These are phyloP conservation scores for Drosophila mulleri DNA, from an alignment of 2,888 invertebrate genomes.

Conservation along the genomic window DNA sequence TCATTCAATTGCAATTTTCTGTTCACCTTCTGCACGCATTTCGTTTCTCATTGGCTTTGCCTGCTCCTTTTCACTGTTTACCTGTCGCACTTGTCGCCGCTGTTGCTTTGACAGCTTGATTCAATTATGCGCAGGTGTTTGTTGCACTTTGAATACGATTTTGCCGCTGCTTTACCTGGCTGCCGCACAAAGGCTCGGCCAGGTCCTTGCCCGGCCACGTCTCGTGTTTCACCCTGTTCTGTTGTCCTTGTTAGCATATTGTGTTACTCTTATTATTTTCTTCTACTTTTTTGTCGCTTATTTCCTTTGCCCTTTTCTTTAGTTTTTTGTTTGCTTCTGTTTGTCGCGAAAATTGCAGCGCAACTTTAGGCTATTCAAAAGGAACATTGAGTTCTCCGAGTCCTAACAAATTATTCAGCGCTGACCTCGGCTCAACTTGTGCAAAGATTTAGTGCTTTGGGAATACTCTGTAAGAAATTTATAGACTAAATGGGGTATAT, in stretches of 20 bases:
- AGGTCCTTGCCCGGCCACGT: slow-evolving; percentile 26
- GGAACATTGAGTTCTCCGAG: not conserved
- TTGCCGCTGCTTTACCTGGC: not conserved
- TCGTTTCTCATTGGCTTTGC: slow-evolving; percentile 22
- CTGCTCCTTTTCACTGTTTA: slow-evolving; percentile 36
- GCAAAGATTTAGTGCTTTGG: not conserved
- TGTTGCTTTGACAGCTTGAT: slow-evolving; percentile 73
- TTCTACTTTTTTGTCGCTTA: not conserved
- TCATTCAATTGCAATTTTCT: slow-evolving; percentile 55
- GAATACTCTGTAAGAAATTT: not conserved
- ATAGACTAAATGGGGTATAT: not conserved
- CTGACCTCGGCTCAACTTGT: slow-evolving; percentile 3
- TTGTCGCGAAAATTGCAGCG: slow-evolving; percentile 49
- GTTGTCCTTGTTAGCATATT: slow-evolving; percentile 59
- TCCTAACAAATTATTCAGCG: slow-evolving; percentile 20
- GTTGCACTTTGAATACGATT: slow-evolving; percentile 32
- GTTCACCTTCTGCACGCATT: slow-evolving; percentile 33
- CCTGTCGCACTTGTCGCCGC: slow-evolving; percentile 49
- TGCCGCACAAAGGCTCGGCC: slow-evolving; percentile 41
- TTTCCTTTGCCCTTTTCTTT: not conserved
- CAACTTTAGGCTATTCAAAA: slow-evolving; percentile 29
- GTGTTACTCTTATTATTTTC: slow-evolving; percentile 51
- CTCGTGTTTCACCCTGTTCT: slow-evolving; percentile 62
- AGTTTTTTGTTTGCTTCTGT: slow-evolving; percentile 6
- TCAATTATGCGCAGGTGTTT: slow-evolving; percentile 76